Evolutionary conservation across 2,113 vertebrate genomes (phyloP).

Genomic region (Ia io): DNA sequence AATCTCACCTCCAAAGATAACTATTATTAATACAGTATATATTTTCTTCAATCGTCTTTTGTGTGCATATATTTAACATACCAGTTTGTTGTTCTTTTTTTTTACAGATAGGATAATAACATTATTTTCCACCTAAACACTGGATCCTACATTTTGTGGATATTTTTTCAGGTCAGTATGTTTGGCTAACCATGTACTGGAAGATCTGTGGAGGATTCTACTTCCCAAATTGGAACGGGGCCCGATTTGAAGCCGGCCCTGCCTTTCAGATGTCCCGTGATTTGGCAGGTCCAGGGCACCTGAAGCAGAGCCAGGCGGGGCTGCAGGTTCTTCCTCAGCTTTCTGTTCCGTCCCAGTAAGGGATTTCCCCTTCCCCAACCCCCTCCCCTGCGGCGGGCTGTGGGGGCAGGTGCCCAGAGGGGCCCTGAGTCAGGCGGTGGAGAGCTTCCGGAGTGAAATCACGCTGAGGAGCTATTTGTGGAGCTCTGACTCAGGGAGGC

Average conservation of each 20-base stretch:
- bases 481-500: constrained; percentile 48
- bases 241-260: too few species aligned
- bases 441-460: constrained; percentile 33
- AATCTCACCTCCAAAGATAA: neutral
- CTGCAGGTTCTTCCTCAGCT: neutral
- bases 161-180: neutral
- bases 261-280: neutral
- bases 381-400: neutral
- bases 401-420: neutral
- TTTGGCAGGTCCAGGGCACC: neutral
- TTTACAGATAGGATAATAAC: neutral
- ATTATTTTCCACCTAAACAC: neutral
- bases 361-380: constrained; percentile 30
- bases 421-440: constrained; percentile 10
- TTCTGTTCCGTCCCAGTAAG: neutral
- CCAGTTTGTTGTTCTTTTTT: neutral
- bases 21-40: neutral
- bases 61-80: neutral
- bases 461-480: neutral
- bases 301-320: neutral
- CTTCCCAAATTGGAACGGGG: neutral
- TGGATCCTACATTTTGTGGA: neutral
- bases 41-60: neutral
- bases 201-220: neutral
- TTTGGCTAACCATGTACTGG: neutral